These are phyloP conservation scores for Papio anubis DNA, from an alignment of 2,113 vertebrate genomes.

Conservation along the genomic window DNA sequence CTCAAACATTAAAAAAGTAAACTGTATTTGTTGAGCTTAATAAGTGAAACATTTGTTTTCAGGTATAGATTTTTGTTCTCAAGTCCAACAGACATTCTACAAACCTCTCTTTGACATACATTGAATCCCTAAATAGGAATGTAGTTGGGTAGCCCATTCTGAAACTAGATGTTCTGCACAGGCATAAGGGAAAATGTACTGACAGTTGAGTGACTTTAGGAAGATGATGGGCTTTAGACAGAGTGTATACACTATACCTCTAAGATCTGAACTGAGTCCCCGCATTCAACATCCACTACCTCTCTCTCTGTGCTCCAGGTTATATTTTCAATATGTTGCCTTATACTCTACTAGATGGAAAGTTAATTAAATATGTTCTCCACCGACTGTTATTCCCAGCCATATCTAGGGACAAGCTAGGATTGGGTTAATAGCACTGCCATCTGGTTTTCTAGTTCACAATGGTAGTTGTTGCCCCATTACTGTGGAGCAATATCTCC, in stretches of 20 bases:
- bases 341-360: background rate
- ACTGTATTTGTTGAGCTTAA: background rate
- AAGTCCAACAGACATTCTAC: background rate
- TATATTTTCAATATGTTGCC: background rate
- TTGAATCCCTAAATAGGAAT: background rate
- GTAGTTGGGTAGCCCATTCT: background rate
- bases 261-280: background rate
- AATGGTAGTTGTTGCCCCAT: background rate
- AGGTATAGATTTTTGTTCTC: background rate
- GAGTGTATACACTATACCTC: rapidly evolving
- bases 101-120: background rate
- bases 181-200: background rate
- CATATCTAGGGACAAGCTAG: background rate
- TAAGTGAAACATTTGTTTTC: background rate
- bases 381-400: background rate
- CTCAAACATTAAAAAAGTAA: background rate
- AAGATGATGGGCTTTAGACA: background rate
- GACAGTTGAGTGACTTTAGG: background rate
- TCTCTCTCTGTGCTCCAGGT: background rate
- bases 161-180: background rate
- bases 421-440: background rate
- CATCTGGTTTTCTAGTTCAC: background rate
- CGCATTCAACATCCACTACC: background rate
- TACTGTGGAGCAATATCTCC: background rate
- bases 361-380: background rate